Evolutionary conservation across 1,140 invertebrate genomes (phyloP), one percentile per base, ranked within the genome.

Genomic region (Ceratosolen fusciceps): DNA sequence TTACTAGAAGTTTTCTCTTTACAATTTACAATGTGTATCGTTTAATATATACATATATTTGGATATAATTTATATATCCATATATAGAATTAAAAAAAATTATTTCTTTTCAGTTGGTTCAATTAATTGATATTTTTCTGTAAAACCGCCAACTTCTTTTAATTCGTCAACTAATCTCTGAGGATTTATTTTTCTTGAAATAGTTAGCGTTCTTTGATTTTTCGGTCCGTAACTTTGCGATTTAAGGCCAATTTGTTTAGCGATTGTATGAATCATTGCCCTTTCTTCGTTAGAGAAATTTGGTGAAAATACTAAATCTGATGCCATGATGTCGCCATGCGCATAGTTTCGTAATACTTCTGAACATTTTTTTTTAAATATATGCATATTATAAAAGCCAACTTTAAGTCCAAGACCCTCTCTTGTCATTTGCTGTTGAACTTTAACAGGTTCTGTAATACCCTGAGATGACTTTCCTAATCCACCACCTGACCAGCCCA

Each of bases 401-500:
- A 77, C 84, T 84, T 75, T 90, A 73, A 83, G 84, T 78, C 82
- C 91, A 73, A 85, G 90, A 75, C 84, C 90, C 81, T 74, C 74
- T 83, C 81, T 88, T 80, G 89, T 78, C 80, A 87, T 47, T 76
- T 84, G 82, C 72, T 87, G 84, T 82, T 91, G 81, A 82, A 92
- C 87, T 1, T 92, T 91, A 0, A 94, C 91, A 47, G 94, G 93
- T 74, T 94, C 92, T 5, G 90, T 88, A n/a, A 93, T 93, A 34
- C 95, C 95, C 82, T 94, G 92, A 19, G 92, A 91, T 21, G 92
- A 89, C 81, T 93, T 93, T 0, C 95, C 95, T 56, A 96, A 88
- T 0, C 94, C 95, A 47, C 95, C 95, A 37, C 95, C 95, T 37
- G 92, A 90, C 95, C 95, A 96, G 0, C 95, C 96, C 95, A 96